Base-by-base conservation (phyloP, 1,140 invertebrate species). In the Drosophila repleta region DNA sequence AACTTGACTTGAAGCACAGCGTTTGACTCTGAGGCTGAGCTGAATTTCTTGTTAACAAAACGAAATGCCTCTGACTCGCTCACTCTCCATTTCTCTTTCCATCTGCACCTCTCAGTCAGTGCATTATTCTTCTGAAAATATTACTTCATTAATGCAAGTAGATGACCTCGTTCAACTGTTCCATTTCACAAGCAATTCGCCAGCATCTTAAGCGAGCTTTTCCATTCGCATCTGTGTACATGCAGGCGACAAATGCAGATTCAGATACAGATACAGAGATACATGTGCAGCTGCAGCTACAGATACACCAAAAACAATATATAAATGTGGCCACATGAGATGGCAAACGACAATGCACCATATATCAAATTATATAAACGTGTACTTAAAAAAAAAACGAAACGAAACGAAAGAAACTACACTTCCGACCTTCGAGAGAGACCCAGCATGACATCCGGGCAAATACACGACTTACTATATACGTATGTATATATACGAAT, bases 291-390 rank as follows among this genome's bases (percentile, higher is more conserved):
- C 56, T 74, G 55, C 69, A 65, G 76, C 60, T 76, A 51, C 72
- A 62, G 53, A 74, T 65, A 37, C 52, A 24, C 48, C 48, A 45
- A 35, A 39, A 62, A 49, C 60, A 65, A 45, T 58, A 65, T 45
- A 32, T 48, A 29, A 49, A 58, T 55, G 58, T 57, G 64, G 71
- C 63, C 74, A 65, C 61, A 81, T 57, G 77, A 74, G 79, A 81
- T 70, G 82, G 74, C 73, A 87, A 81, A 87, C 76, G 82, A 84
- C 75, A 79, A 84, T 83, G 80, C 76, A 67, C 75, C 79, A 82
- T 88, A 87, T 87, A 87, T 88, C 78, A 87, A 88, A 87, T 88
- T 79, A 88, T 87, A 82, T 82, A 88, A 87, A 81, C 81, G 79
- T 87, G 79, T 79, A 87, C 83, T 87, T 88, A 79, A 87, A 87